Evolutionary conservation across 1,140 invertebrate species (phyloP).

Genomic region (Brachionus calyciflorus): DNA sequence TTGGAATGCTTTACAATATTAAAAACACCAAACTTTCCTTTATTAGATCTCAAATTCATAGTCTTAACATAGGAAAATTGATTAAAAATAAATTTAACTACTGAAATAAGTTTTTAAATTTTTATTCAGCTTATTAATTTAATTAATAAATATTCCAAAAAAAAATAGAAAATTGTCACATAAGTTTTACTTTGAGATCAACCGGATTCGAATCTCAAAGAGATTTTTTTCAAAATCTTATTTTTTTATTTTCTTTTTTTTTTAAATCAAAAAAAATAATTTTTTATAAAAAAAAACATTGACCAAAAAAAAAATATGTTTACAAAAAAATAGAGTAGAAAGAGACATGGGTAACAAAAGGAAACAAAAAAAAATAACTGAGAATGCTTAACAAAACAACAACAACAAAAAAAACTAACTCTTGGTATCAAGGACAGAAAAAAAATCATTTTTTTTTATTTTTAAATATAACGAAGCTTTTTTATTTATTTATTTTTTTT

Average conservation of each 20-base stretch:
- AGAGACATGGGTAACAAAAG: constrained; percentile 36
- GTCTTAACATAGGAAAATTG: too few species aligned
- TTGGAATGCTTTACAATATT: too few species aligned
- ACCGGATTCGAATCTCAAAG: constrained; percentile 3
- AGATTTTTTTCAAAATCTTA: background rate
- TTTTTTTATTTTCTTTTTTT: background rate
- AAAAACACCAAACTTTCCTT: too few species aligned
- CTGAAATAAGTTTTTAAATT: background rate
- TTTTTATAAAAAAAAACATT: constrained; percentile 26
- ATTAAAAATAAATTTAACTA: too few species aligned
- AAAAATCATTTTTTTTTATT: too few species aligned
- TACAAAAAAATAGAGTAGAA: constrained; percentile 22
- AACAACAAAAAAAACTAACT: constrained; percentile 33
- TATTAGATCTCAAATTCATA: too few species aligned
- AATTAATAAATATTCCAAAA: constrained; percentile 30
- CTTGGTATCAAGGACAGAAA: background rate
- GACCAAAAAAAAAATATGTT: constrained; percentile 11
- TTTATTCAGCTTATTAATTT: constrained; percentile 39
- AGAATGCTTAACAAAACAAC: constrained; percentile 3
- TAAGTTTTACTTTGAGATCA: constrained; percentile 23
- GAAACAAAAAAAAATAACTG: background rate
- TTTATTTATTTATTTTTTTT: too few species aligned
- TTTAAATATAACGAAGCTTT: too few species aligned
- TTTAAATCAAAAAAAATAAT: constrained; percentile 18
- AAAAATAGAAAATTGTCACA: constrained; percentile 33